Evolutionary conservation across 2,888 invertebrate genomes (phyloP).

Genomic region (Trypoxylon attenuatum): DNA sequence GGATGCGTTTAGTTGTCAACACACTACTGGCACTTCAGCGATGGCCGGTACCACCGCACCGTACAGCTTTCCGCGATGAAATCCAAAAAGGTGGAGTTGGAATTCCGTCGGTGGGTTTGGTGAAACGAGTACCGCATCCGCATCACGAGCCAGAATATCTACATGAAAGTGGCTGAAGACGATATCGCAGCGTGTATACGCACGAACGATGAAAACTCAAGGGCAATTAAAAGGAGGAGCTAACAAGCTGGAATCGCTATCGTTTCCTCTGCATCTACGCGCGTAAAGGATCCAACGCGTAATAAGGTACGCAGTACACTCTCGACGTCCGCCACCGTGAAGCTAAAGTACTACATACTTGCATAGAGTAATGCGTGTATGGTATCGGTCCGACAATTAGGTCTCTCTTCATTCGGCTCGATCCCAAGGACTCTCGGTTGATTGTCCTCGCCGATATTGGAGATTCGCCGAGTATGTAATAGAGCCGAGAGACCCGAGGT

Average conservation of each 20-base stretch:
- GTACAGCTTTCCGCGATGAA: too few relatives aligned
- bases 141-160: background rate
- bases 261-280: constrained; percentile 71
- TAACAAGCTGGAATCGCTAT: constrained; percentile 71
- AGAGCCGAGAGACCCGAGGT: too few relatives aligned
- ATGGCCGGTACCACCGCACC: too few relatives aligned
- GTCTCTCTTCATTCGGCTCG: constrained; percentile 25
- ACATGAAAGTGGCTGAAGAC: constrained; percentile 35
- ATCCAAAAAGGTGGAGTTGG: too few relatives aligned
- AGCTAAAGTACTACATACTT: constrained; percentile 51
- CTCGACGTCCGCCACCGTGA: constrained; percentile 46
- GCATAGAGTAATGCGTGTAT: constrained; percentile 48
- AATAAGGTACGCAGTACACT: constrained; percentile 61
- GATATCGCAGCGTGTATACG: constrained; percentile 58
- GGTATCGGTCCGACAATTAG: constrained; percentile 58
- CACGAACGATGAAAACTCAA: constrained; percentile 68
- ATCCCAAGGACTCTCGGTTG: constrained; percentile 40
- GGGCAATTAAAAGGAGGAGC: constrained; percentile 71
- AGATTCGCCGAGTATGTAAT: background rate
- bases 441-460: background rate
- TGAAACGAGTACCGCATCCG: background rate
- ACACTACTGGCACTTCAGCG: too few relatives aligned
- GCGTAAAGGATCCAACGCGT: constrained; percentile 64
- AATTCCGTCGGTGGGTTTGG: too few relatives aligned
- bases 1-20: too few relatives aligned